These are phyloP conservation scores for Phrynocephalus forsythii DNA, from an alignment of 2,797 vertebrate species.

Conservation along the genomic window DNA sequence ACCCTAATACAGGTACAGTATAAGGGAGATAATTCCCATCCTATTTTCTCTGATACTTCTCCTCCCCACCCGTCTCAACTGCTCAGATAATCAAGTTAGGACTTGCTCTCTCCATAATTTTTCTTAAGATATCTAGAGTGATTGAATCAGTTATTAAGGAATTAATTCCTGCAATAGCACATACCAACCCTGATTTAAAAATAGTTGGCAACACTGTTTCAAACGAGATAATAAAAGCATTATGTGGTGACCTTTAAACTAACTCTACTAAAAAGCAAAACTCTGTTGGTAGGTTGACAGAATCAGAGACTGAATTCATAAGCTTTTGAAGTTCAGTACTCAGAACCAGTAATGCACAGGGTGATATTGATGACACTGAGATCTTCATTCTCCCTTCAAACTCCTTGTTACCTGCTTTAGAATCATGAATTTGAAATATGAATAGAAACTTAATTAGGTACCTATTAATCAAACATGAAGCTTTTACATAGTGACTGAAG, in stretches of 20 bases:
- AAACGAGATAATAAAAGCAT: slow-evolving; percentile 5
- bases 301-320: background rate
- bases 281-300: background rate
- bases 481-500: background rate
- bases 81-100: background rate
- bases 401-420: slow-evolving; percentile 8
- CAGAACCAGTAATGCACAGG: background rate
- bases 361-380: background rate
- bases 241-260: background rate
- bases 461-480: background rate
- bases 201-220: slow-evolving; percentile 1
- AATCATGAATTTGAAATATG: slow-evolving; percentile 3
- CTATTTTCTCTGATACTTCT: background rate
- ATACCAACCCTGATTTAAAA: slow-evolving; percentile 25
- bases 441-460: slow-evolving; percentile 26
- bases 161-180: slow-evolving; percentile 21
- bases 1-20: background rate
- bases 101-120: background rate
- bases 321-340: background rate
- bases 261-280: background rate
- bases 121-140: background rate
- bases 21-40: background rate
- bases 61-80: background rate
- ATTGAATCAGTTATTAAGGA: slow-evolving; percentile 7
- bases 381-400: slow-evolving; percentile 1